Conservation (phyloP, 2,888 invertebrate genomes). For the Epirrhoe alternata region DNA sequence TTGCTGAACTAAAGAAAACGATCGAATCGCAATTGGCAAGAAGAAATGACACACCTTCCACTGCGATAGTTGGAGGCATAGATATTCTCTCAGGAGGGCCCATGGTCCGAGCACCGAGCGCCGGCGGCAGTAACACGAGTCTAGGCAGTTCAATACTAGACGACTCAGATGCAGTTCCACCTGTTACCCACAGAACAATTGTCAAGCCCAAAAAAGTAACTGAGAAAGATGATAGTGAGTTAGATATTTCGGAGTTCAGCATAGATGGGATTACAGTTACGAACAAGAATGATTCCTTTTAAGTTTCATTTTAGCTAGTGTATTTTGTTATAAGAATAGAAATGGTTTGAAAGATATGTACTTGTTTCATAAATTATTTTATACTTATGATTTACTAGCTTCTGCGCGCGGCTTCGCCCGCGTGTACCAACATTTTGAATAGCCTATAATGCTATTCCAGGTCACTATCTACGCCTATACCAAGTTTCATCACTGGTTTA, state of each 20-base stretch:
- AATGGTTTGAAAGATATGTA: neutral
- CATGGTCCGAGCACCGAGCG: slow-evolving; percentile 57
- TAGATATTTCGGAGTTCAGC: slow-evolving; percentile 77
- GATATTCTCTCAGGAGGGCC: slow-evolving; percentile 67
- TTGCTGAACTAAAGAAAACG: slow-evolving; percentile 82
- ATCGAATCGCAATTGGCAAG: slow-evolving; percentile 82
- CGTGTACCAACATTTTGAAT: too few relatives aligned
- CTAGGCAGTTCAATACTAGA: slow-evolving; percentile 80
- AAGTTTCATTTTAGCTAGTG: slow-evolving; percentile 27
- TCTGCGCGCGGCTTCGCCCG: too few relatives aligned
- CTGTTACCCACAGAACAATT: slow-evolving; percentile 58
- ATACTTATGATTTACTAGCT: too few relatives aligned
- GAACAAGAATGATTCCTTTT: slow-evolving; percentile 65
- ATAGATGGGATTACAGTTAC: slow-evolving; percentile 59
- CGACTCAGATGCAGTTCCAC: slow-evolving; percentile 65
- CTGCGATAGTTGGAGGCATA: slow-evolving; percentile 67
- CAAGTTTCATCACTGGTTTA: too few relatives aligned
- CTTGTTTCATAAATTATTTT: neutral
- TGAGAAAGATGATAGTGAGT: slow-evolving; percentile 74
- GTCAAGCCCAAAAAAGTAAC: slow-evolving; percentile 60
- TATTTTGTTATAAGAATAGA: slow-evolving; percentile 10
- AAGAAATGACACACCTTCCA: slow-evolving; percentile 67
- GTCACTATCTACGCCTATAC: too few relatives aligned
- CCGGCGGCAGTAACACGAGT: slow-evolving; percentile 79
- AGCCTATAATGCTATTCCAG: too few relatives aligned